phyloP scores from a whole-genome alignment of 35 echinoderm and acorn worm species.

The Apostichopus californicus region DNA sequence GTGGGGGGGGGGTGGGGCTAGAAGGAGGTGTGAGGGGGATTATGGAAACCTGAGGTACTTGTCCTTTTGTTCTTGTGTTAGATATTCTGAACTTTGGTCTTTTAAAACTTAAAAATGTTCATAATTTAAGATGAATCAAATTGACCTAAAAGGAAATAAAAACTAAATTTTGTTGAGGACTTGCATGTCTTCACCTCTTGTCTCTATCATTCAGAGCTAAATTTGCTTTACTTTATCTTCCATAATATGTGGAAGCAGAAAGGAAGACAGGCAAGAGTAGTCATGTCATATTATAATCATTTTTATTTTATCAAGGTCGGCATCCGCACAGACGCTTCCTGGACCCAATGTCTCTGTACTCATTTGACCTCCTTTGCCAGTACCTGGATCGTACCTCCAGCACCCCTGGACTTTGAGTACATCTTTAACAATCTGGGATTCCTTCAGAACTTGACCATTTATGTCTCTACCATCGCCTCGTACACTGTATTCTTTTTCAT shows the following conservation, averaged over 20 bases:
- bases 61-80: too few relatives aligned
- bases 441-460: slow-evolving; percentile 76
- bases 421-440: slow-evolving; percentile 74
- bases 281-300: neutral
- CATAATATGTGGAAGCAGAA: neutral
- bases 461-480: slow-evolving; percentile 62
- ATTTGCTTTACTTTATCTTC: neutral
- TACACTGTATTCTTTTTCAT: slow-evolving; percentile 84
- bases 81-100: too few relatives aligned
- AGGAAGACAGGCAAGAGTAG: neutral
- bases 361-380: slow-evolving; percentile 92
- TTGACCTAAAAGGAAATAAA: too few relatives aligned
- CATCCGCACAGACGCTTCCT: neutral
- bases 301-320: slow-evolving; percentile 27
- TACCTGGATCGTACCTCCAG: slow-evolving; percentile 88
- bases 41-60: too few relatives aligned
- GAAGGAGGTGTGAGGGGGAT: too few relatives aligned
- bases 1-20: too few relatives aligned
- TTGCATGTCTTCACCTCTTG: too few relatives aligned
- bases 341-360: slow-evolving; percentile 70
- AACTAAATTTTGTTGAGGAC: too few relatives aligned
- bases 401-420: slow-evolving; percentile 85
- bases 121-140: too few relatives aligned
- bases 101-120: too few relatives aligned
- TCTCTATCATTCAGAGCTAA: neutral